phyloP scores from a whole-genome alignment of 1,140 invertebrate genomes.

The Lineus longissimus region DNA sequence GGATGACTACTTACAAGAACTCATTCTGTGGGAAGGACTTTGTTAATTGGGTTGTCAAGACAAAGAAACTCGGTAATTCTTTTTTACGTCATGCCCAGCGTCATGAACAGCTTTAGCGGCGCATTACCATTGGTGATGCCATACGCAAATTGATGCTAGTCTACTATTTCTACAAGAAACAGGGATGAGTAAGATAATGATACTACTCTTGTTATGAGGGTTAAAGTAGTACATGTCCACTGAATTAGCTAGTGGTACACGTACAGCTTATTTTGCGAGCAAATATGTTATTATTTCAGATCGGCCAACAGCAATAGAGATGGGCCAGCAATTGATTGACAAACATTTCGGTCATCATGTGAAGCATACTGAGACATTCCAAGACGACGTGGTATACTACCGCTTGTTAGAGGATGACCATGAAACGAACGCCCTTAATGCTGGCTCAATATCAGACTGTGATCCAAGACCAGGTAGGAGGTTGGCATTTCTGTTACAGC shows the following conservation, averaged over 20 bases:
- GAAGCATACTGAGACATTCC: slow-evolving; percentile 29
- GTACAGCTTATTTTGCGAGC: not conserved
- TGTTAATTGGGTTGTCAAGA: slow-evolving; percentile 51
- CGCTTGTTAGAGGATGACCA: slow-evolving; percentile 50
- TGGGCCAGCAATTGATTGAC: slow-evolving; percentile 50
- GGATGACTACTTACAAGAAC: slow-evolving; percentile 41
- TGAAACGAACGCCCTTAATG: slow-evolving; percentile 45
- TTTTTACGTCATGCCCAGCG: no score
- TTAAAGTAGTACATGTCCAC: no score
- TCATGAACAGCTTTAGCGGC: no score
- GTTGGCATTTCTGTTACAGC: no score
- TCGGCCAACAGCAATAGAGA: slow-evolving; percentile 38
- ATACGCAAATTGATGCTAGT: no score
- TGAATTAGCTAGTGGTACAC: not conserved
- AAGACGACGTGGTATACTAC: slow-evolving; percentile 30
- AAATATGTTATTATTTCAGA: slow-evolving; percentile 29
- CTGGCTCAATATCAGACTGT: slow-evolving; percentile 33
- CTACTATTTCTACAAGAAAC: no score
- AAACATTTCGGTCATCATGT: slow-evolving; percentile 45
- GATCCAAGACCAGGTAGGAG: slow-evolving; percentile 33
- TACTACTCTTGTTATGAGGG: no score
- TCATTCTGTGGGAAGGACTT: slow-evolving; percentile 52
- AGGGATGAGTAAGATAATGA: no score
- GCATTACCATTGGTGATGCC: no score
- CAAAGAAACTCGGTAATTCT: slow-evolving; percentile 43